Percentiles rank a stretch among this genome's conserved stretches.
These are phyloP conservation scores for Perdita meconis DNA, from an alignment of 2,888 invertebrate genomes.

Conservation along the genomic window DNA sequence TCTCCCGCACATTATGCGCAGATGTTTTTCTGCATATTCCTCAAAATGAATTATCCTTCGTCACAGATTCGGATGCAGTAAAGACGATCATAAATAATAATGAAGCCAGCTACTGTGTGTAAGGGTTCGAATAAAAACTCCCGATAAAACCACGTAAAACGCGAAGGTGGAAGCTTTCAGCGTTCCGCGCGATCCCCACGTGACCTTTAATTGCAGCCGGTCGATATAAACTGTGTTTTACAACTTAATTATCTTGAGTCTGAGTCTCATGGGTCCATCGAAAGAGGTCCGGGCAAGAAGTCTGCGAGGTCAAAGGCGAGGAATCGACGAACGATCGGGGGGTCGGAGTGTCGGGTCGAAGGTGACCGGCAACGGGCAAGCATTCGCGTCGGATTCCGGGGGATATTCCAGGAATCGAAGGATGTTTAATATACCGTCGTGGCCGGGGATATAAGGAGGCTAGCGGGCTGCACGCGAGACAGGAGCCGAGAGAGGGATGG, in stretches of 20 bases:
- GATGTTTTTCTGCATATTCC: too few relatives aligned
- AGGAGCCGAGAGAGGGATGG: conserved; percentile 30
- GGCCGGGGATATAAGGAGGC: conserved; percentile 38
- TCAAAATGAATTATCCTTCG: too few relatives aligned
- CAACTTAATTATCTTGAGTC: conserved; percentile 39
- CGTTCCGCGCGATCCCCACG: neutral
- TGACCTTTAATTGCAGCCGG: conserved; percentile 12
- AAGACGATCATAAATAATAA: too few relatives aligned
- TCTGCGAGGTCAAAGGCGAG: conserved; percentile 44
- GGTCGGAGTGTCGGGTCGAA: conserved; percentile 61
- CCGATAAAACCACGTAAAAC: neutral
- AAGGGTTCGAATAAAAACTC: too few relatives aligned
- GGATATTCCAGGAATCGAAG: conserved; percentile 72
- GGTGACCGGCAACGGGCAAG: conserved; percentile 46
- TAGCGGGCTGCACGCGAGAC: conserved; percentile 37
- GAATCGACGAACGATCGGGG: conserved; percentile 49
- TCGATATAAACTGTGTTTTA: conserved; percentile 31
- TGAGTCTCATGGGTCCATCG: conserved; percentile 1
- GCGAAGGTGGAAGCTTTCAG: neutral
- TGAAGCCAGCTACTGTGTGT: too few relatives aligned
- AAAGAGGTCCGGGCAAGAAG: conserved; percentile 22
- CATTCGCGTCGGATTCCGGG: conserved; percentile 66
- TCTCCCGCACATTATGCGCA: too few relatives aligned
- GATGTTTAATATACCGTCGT: conserved; percentile 74
- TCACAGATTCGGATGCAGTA: too few relatives aligned